Percentiles rank a stretch among this genome's conserved stretches.
These are phyloP conservation scores for Gavia stellata DNA, from an alignment of 2,113 vertebrate genomes.

Conservation along the genomic window DNA sequence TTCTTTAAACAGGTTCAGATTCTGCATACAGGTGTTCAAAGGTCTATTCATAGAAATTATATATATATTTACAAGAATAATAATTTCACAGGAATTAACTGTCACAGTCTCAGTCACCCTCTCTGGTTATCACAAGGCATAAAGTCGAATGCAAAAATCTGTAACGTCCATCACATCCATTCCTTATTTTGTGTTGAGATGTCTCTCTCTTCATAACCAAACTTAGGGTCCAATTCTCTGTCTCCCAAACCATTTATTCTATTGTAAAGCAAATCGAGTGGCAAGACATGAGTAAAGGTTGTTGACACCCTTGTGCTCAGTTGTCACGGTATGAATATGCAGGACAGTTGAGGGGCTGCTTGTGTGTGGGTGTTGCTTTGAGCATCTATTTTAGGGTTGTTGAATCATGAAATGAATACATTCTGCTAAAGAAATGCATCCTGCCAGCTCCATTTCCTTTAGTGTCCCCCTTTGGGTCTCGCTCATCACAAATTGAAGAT, in stretches of 20 bases:
- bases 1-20: not conserved
- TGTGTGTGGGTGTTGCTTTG: not conserved
- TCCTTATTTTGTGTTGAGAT: not conserved
- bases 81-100: not conserved
- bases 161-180: not conserved
- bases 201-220: not conserved
- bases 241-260: not conserved
- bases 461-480: not conserved
- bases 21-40: not conserved
- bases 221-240: not conserved
- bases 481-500: not conserved
- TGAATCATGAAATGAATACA: not conserved
- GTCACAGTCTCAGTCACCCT: not conserved
- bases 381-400: not conserved
- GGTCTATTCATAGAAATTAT: not conserved
- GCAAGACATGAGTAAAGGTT: not conserved
- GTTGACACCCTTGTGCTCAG: not conserved
- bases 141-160: not conserved
- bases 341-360: not conserved
- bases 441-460: not conserved
- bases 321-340: not conserved
- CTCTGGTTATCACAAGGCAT: not conserved
- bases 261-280: not conserved
- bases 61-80: not conserved
- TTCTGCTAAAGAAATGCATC: not conserved